Evolutionary conservation across 1,140 invertebrate genomes (phyloP), one percentile per base, ranked within the genome.

Genomic region (Drosophila ambigua): DNA sequence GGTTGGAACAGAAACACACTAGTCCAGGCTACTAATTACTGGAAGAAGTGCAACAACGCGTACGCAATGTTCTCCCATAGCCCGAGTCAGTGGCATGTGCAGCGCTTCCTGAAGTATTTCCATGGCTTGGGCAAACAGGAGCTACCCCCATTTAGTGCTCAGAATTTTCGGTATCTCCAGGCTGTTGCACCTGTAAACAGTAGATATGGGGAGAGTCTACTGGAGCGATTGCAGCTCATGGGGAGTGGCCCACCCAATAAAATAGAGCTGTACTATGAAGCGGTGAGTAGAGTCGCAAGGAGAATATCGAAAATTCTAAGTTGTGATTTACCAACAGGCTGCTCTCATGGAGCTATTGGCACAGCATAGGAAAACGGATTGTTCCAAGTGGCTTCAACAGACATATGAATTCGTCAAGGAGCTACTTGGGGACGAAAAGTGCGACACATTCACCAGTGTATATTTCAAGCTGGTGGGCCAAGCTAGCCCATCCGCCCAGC

Each of bases 41-140:
- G 72, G 79, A 48, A 54, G 2, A 49, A 43, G 8, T 83, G 72
- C 45, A 77, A 77, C 24, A 79, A 82, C 15, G 71, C 65, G 0
- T 88, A 71, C 57, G 65, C 79, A 3, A 31, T 73, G 39, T 83
- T 79, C 16, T 83, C 79, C 0, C 48, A 43, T 2, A 69, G 60
- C 15, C 11, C 58, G 8, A 79, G 62, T 28, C 76, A 82, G 43
- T 67, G 31, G 49, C 76, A 83, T 48, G 59, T 83, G 6, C 61
- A 77, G 55, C 68, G 72, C 3, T 57, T 88, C 7, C 26, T 82
- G 0, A 88, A 66, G 46, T 83, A 79, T 23, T 79, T 88, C 9
- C 55, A 89, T 13, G 23, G 26, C 0, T 6, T 87, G 7, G 48
- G 20, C 1, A 54, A 43, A 6, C 20, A 9, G 4, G 49, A 54